Evolutionary conservation across 2,113 vertebrate species (phyloP).

Genomic region (Carassius auratus): DNA sequence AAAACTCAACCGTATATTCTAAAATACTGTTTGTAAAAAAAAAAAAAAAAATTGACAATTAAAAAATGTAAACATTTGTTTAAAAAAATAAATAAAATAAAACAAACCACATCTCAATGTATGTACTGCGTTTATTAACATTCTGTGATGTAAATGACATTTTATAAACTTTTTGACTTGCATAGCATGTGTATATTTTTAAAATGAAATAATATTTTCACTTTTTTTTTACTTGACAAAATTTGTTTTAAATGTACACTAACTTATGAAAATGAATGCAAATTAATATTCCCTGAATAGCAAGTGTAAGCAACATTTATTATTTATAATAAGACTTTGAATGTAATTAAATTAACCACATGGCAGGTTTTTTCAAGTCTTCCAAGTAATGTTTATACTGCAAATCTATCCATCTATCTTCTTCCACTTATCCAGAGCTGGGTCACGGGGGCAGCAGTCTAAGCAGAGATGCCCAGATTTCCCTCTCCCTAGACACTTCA

Average conservation of each 20-base stretch:
- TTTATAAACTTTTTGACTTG: neutral
- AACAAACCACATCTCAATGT: neutral
- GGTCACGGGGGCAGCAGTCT: no score
- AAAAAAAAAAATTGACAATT: no score
- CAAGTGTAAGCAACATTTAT: no score
- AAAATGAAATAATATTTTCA: neutral
- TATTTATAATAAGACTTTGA: neutral
- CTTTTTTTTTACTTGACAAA: neutral
- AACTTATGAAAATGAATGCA: neutral
- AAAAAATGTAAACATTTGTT: no score
- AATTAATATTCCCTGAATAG: neutral
- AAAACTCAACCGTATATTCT: neutral
- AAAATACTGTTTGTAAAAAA: no score
- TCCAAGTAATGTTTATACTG: neutral
- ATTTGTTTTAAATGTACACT: neutral
- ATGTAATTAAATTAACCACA: neutral
- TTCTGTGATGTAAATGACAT: neutral
- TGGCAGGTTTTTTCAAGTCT: neutral
- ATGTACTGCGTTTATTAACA: neutral
- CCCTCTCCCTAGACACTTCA: no score
- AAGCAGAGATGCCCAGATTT: no score
- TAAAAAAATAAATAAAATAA: no score
- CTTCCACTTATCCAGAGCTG: no score
- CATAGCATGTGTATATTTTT: neutral
- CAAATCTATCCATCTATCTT: no score